Evolutionary conservation across 2,888 invertebrate genomes (phyloP), one percentile per base, ranked within the genome.

Genomic region (Galerucella nymphaeae): DNA sequence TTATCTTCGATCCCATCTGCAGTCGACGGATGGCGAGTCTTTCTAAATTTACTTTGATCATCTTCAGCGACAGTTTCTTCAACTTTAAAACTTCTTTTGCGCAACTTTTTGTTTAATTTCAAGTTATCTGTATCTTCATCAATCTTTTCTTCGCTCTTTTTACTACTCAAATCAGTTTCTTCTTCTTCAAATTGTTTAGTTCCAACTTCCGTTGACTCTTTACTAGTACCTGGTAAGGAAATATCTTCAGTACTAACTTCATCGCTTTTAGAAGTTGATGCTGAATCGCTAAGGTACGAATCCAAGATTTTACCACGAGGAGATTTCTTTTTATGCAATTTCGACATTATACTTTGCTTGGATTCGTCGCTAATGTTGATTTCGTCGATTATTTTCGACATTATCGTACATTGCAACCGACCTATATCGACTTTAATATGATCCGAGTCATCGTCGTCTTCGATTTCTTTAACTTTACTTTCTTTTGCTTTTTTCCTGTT

Each of bases 361-460:
- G 73, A 72, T 74, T 73, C 76, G 55, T 75, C 73, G 53, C 70
- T 66, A 48, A 72, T 74, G 18, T 79, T 76, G 13, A 71, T 73
- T 61, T 80, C 80, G 14, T 78, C 77, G 6, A 75, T 73, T n/a
- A 84, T 76, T 78, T 84, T 85, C 14, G 81, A 82, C 82, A 84
- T 83, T 67, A 85, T 77, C 64, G 83, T 83, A 38, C 81, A 80
- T 73, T 84, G 85, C 61, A 85, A 71, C 75, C 83, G 83, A 6
- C 81, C 77, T 1, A 83, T 23, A 30, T 53, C 55, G 14, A 61
- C 18, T 0, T 64, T 62, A 2, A 16, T 5, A 2, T 14, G 41
- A 13, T 41, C 42, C 11, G 16, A 16, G 2, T 67, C 66, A 10
- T 74, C 59, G 11, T 69, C 67, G 41, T 61, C 16, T 9, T 59